These are phyloP conservation scores for Alloscopus bannaensis DNA, from an alignment of 2,888 invertebrate genomes.

Conservation along the genomic window DNA sequence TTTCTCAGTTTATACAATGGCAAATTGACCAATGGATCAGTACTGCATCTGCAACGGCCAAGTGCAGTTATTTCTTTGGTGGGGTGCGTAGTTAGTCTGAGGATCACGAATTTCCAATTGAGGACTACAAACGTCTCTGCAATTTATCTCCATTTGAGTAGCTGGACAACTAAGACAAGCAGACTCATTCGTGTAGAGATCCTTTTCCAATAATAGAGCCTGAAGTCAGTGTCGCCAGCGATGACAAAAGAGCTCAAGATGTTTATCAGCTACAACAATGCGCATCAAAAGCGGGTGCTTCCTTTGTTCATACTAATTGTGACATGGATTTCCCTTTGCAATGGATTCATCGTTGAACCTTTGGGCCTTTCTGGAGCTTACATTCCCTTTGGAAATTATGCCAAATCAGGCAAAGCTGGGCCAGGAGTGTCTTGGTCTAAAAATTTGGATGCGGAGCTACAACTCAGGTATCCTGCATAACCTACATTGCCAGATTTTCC, in stretches of 20 bases:
- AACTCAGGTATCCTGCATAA: conserved; percentile 43
- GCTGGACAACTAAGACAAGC: too few relatives aligned
- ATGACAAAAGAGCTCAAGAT: conserved; percentile 8
- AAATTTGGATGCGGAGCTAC: conserved; percentile 63
- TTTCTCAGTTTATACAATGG: too few relatives aligned
- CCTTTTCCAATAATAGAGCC: too few relatives aligned
- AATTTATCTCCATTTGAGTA: too few relatives aligned
- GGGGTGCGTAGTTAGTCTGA: too few relatives aligned
- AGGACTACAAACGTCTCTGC: too few relatives aligned
- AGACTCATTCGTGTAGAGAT: too few relatives aligned
- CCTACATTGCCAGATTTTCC: conserved; percentile 11
- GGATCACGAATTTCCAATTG: too few relatives aligned
- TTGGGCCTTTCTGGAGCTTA: conserved; percentile 63
- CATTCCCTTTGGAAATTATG: conserved; percentile 64
- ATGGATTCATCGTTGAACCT: conserved; percentile 61
- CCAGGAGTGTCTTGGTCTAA: conserved; percentile 66
- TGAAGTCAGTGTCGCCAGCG: too few relatives aligned
- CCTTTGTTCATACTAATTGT: conserved; percentile 33
- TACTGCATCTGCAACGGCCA: conserved; percentile 24
- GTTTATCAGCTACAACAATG: conserved; percentile 15
- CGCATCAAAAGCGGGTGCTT: background rate
- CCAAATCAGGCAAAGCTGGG: conserved; percentile 64
- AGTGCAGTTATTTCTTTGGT: too few relatives aligned
- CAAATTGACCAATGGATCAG: conserved; percentile 21
- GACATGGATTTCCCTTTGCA: conserved; percentile 11